A percentile compares a stretch with the other conserved stretches of the same genome.
phyloP scores from a whole-genome alignment of 2,888 invertebrate genomes.

The Pherbina coryleti region DNA sequence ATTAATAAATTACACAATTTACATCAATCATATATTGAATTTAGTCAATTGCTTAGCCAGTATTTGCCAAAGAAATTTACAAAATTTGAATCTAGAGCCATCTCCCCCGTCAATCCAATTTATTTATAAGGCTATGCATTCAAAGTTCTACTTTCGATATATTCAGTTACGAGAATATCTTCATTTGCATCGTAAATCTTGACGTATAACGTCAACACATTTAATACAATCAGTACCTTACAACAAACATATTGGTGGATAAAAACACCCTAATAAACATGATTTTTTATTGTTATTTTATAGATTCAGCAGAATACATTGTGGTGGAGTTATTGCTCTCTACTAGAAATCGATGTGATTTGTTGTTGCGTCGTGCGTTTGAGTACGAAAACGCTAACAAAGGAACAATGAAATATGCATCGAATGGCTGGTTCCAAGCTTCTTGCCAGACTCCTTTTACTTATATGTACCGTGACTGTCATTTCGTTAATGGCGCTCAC shows the following conservation, averaged over 20 bases:
- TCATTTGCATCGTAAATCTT: background rate
- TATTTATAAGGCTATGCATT: background rate
- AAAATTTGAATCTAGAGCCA: no score
- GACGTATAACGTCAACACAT: no score
- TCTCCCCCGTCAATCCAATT: background rate
- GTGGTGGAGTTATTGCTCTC: background rate
- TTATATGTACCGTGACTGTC: slow-evolving; percentile 64
- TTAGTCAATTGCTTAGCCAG: no score
- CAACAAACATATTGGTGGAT: no score
- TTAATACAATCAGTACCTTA: no score
- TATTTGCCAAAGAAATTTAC: no score
- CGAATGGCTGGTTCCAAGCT: slow-evolving; percentile 56
- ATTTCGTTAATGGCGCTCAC: slow-evolving; percentile 64
- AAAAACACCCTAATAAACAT: no score
- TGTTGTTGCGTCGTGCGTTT: background rate
- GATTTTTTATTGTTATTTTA: no score
- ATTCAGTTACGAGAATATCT: background rate
- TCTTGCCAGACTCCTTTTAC: slow-evolving; percentile 63
- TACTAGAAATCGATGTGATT: background rate
- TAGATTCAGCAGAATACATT: no score
- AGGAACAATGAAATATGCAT: slow-evolving; percentile 54
- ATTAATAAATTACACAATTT: no score
- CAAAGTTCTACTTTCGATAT: background rate
- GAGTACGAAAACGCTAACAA: background rate
- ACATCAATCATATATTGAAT: no score